Evolutionary conservation across 2,797 vertebrate species (phyloP).

Genomic region (Gymnocypris eckloni): DNA sequence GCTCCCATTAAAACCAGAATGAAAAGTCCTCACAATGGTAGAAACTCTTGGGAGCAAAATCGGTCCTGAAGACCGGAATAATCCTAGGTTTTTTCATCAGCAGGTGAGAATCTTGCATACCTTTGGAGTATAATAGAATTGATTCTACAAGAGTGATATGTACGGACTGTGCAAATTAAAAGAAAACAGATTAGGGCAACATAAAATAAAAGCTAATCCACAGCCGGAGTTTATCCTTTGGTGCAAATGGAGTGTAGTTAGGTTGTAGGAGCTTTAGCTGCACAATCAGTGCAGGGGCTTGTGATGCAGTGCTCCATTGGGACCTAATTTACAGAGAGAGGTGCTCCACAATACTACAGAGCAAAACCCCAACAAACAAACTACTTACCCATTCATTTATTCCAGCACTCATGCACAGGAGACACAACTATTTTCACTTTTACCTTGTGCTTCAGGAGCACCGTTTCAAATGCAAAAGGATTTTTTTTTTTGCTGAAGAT

Average conservation of each 20-base stretch:
- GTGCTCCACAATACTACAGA: constrained; percentile 49
- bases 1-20: constrained; percentile 51
- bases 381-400: constrained; percentile 58
- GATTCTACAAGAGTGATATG: constrained; percentile 17
- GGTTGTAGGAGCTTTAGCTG: constrained; percentile 31
- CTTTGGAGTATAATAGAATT: constrained; percentile 3
- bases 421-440: constrained; percentile 57
- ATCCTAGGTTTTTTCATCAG: constrained; percentile 7
- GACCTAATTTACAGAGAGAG: constrained; percentile 56
- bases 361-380: constrained; percentile 52
- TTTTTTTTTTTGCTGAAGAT: constrained; percentile 18
- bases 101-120: constrained; percentile 37
- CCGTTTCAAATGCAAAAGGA: constrained; percentile 32
- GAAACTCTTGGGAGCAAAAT: constrained; percentile 40
- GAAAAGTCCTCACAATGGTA: constrained; percentile 42
- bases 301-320: constrained; percentile 45
- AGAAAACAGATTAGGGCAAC: neutral
- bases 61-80: constrained; percentile 18
- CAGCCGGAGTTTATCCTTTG: constrained; percentile 6
- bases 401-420: constrained; percentile 48
- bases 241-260: constrained; percentile 40
- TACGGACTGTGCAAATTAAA: neutral
- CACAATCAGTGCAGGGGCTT: constrained; percentile 40
- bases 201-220: constrained; percentile 18
- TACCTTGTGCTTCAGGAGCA: constrained; percentile 48